Evolutionary conservation across 2,113 vertebrate species (phyloP).

Genomic region (Macaca nemestrina): DNA sequence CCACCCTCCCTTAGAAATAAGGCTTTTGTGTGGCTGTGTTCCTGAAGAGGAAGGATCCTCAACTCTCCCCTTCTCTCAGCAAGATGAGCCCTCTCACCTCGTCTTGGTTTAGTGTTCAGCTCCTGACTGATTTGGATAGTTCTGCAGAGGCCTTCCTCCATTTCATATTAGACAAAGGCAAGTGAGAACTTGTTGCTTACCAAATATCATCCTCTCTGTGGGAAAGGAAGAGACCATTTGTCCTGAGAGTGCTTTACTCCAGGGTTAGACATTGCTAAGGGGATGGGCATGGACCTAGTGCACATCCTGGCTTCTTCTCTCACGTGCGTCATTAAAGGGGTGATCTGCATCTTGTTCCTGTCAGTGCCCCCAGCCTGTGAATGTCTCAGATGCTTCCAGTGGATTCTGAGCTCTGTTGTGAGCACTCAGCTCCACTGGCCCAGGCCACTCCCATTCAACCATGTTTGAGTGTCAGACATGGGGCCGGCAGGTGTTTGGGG

Average conservation of each 20-base stretch:
- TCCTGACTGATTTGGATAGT: neutral
- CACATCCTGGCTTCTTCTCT: neutral
- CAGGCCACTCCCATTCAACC: neutral
- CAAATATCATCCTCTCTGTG: neutral
- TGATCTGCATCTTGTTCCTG: neutral
- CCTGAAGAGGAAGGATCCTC: neutral
- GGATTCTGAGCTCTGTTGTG: neutral
- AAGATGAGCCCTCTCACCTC: neutral
- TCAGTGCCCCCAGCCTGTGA: accelerated
- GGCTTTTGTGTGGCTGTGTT: neutral
- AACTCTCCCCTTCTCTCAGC: neutral
- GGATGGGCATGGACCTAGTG: neutral
- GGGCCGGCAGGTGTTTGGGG: neutral
- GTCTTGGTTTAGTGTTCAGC: neutral
- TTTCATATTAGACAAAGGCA: neutral
- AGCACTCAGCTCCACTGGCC: neutral
- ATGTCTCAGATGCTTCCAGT: neutral
- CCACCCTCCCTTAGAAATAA: neutral
- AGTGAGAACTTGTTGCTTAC: neutral
- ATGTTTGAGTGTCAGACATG: neutral
- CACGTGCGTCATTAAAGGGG: neutral
- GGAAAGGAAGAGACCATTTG: neutral
- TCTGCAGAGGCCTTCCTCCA: neutral
- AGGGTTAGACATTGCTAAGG: neutral
- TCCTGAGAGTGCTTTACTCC: neutral